Percentiles rank a stretch among this genome's conserved stretches.
These are phyloP conservation scores for Semnornis frantzii DNA, from an alignment of 2,113 vertebrate species.

Conservation along the genomic window DNA sequence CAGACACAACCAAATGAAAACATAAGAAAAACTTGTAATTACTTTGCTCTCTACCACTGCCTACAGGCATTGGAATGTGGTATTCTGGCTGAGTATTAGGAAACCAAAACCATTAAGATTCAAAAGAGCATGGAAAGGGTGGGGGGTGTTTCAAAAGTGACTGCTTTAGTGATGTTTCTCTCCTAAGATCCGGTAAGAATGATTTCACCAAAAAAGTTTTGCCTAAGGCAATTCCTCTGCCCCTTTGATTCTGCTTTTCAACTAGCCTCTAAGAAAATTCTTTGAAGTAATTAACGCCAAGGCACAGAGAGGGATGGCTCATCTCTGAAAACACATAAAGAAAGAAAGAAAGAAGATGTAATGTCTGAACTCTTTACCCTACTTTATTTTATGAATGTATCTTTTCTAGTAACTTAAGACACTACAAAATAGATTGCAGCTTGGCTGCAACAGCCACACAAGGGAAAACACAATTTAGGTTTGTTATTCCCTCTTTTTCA, in stretches of 20 bases:
- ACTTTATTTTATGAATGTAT: not conserved
- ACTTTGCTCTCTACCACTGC: not conserved
- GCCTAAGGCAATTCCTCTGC: conserved; percentile 14
- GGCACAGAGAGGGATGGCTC: not conserved
- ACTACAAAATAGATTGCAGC: conserved; percentile 25
- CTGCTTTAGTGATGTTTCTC: not conserved
- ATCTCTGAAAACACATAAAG: not conserved
- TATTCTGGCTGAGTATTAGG: not conserved
- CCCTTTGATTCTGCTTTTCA: conserved; percentile 18
- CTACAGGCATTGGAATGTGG: not conserved
- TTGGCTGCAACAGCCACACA: conserved; percentile 27
- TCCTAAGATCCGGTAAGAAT: not conserved
- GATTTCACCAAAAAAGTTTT: not conserved
- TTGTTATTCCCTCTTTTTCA: not conserved
- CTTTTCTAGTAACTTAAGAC: conserved; percentile 12
- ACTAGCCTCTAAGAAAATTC: not conserved
- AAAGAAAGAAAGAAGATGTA: not conserved
- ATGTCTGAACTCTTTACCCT: conserved; percentile 6
- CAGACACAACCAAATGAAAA: not conserved
- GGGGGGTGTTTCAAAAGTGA: not conserved
- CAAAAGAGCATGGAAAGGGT: not conserved
- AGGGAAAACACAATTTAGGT: not conserved
- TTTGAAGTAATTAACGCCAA: conserved; percentile 44
- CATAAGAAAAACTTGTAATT: not conserved
- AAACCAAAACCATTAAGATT: not conserved